phyloP scores from a whole-genome alignment of 1,140 invertebrate species.

The Diorhabda sublineata region DNA sequence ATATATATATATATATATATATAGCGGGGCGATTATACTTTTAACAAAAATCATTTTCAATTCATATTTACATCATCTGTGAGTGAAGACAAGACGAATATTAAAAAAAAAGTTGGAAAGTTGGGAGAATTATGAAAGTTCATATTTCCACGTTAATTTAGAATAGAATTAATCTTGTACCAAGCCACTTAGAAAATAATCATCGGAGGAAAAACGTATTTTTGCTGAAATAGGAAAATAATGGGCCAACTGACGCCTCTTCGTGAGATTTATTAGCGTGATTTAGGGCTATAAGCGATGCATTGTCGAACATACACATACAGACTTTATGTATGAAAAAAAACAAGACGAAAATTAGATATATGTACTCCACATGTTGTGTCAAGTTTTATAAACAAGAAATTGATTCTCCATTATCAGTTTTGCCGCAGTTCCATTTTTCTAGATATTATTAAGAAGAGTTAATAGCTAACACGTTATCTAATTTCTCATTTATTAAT shows the following conservation, averaged over 20 bases:
- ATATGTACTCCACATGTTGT: no score
- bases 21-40: no score
- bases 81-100: background rate
- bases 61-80: no score
- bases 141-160: background rate
- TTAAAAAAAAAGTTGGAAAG: background rate
- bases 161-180: background rate
- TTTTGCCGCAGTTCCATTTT: no score
- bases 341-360: background rate
- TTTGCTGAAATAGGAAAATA: background rate
- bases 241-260: constrained; percentile 1
- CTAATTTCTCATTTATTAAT: no score
- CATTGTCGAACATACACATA: background rate
- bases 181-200: constrained; percentile 1
- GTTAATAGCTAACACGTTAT: no score
- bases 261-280: background rate
- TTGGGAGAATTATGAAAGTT: background rate
- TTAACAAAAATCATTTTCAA: no score
- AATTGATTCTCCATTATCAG: no score
- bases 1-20: no score
- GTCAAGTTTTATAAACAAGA: no score
- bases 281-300: background rate
- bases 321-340: background rate
- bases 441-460: no score
- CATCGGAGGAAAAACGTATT: background rate